Evolutionary conservation across 2,797 vertebrate genomes (phyloP).

Genomic region (Garrulus glandarius): DNA sequence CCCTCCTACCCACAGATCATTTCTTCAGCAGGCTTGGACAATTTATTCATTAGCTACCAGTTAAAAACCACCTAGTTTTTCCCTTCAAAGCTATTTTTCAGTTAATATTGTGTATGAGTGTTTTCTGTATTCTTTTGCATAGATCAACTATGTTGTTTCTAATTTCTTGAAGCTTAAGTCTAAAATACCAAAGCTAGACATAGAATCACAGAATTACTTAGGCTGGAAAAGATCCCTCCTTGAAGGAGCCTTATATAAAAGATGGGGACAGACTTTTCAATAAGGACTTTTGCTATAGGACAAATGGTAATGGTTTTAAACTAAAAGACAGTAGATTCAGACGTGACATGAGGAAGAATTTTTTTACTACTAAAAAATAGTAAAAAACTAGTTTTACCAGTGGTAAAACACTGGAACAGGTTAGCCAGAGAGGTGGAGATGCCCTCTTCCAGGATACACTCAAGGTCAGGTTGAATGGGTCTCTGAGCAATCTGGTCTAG

Average conservation of each 20-base stretch:
- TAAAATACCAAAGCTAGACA: not conserved
- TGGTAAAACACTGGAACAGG: not conserved
- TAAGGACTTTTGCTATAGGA: not conserved
- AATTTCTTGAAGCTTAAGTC: not conserved
- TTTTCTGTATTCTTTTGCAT: not conserved
- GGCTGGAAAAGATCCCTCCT: not conserved
- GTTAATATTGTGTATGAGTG: not conserved
- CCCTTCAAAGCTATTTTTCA: not conserved
- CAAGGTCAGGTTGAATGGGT: not conserved
- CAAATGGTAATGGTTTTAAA: not conserved
- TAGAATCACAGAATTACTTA: not conserved
- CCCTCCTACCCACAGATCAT: not conserved
- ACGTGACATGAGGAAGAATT: not conserved
- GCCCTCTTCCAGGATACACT: not conserved
- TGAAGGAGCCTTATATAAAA: not conserved
- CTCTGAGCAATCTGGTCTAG: not conserved
- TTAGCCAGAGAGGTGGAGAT: not conserved
- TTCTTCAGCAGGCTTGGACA: not conserved
- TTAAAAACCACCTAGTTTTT: not conserved
- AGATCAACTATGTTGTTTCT: not conserved
- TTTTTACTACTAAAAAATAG: not conserved
- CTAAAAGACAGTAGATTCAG: not conserved
- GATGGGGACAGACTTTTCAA: not conserved
- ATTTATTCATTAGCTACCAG: not conserved
- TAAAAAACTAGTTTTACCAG: too few species aligned